Base-by-base conservation (phyloP, 2,797 vertebrate genomes). In the Gouania willdenowi region DNA sequence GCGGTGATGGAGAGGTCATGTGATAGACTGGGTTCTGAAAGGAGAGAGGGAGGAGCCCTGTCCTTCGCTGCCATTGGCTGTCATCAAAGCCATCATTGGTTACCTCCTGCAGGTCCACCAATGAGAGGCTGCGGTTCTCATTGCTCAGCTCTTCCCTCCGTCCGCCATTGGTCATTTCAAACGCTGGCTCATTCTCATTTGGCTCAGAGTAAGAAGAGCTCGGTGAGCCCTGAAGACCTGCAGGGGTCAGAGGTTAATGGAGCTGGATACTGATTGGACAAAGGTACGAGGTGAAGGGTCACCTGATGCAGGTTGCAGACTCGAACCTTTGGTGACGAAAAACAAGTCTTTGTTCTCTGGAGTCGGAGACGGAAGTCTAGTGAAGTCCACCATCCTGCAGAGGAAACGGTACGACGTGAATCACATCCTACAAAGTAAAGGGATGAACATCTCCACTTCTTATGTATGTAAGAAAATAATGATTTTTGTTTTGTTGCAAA, bases 1-100 rank as follows among this genome's bases (percentile, higher is more conserved):
- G 49, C 0, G 83, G 4, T 66, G 92, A 45, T 47, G 93, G 0
- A 87, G 93, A 0, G 86, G 92, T 65, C 94, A 90, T 1, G 92
- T 97, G 94, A 78, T 97, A 98, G 17, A 98, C 93, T 0, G 95
- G 95, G 52, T 98, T 98, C 73, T 97, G 94, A 77, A 98, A 98
- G 0, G 93, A 96, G 3, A 98, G 86, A 1, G 95, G 93, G 37
- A 97, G 90, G 71, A 95, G 84, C 30, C 91, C 93, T 0, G 88
- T 65, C 45, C 93, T 88, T 58, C 92, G 88, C 31, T 84, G 93
- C 58, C 92, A 89, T 41, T 94, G 93, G 77, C 88, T 86, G 52
- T 95, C 93, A 0, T 90, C 88, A 2, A 90, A 53, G 37, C 87
- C 89, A 13, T 93, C 84, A 5, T 88, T 85, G 22, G 91, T 86